Conservation (phyloP, 2,888 invertebrate genomes). For the Hyles lineata region DNA sequence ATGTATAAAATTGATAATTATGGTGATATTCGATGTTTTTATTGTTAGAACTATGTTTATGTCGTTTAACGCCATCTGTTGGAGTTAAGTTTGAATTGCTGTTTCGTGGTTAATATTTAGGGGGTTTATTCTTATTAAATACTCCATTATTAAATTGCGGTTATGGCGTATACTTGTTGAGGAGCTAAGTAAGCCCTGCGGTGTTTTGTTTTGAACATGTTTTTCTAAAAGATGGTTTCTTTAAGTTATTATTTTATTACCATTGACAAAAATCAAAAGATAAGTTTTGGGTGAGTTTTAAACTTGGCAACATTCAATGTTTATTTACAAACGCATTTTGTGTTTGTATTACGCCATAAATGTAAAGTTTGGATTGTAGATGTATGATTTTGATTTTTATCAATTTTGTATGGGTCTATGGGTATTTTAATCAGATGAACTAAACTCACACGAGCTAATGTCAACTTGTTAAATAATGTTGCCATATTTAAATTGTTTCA, state of each 20-base stretch:
- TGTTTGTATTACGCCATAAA: neutral
- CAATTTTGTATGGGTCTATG: neutral
- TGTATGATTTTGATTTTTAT: neutral
- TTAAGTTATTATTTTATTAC: neutral
- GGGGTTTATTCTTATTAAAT: neutral
- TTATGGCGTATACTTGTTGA: neutral
- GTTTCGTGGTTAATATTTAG: no score
- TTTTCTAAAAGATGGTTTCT: neutral
- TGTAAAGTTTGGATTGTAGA: neutral
- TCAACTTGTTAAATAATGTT: no score
- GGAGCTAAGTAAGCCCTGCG: neutral
- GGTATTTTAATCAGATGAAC: no score
- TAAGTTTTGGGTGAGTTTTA: neutral
- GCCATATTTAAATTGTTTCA: no score
- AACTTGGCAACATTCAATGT: neutral
- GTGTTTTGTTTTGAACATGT: neutral
- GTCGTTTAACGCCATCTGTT: slow-evolving; percentile 25
- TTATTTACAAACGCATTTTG: neutral
- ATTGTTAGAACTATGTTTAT: neutral
- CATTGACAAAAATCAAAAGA: slow-evolving; percentile 10
- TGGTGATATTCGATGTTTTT: neutral
- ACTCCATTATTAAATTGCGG: neutral
- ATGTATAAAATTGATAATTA: neutral
- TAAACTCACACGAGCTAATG: no score
- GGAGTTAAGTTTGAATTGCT: neutral